Evolutionary conservation across 2,888 invertebrate species (phyloP).

Genomic region (Phania funesta): DNA sequence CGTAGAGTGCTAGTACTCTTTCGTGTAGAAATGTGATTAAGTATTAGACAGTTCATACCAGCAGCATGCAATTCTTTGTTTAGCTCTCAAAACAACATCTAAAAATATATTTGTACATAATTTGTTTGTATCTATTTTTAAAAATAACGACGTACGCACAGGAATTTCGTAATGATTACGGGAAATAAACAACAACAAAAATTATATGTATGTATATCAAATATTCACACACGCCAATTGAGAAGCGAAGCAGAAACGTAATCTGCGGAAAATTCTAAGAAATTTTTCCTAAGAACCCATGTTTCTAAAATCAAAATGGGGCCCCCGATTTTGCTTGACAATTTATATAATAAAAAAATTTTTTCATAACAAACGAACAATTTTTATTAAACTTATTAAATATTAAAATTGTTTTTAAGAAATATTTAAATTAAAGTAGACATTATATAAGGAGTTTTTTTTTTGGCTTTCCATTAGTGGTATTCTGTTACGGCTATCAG

Average conservation of each 20-base stretch:
- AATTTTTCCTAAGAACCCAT: too few relatives aligned
- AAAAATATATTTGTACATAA: background rate
- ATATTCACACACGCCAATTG: background rate
- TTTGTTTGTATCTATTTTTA: constrained; percentile 41
- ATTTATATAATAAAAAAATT: background rate
- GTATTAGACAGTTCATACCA: constrained; percentile 26
- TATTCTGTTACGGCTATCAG: too few relatives aligned
- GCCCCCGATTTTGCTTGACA: too few relatives aligned
- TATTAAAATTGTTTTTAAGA: too few relatives aligned
- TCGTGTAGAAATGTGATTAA: constrained; percentile 26
- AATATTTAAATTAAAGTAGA: too few relatives aligned
- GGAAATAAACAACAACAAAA: constrained; percentile 14
- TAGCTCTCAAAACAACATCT: background rate
- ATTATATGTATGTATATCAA: background rate
- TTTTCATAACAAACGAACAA: too few relatives aligned
- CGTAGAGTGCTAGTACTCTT: background rate
- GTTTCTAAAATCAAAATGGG: too few relatives aligned
- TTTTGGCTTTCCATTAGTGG: too few relatives aligned
- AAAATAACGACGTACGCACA: constrained; percentile 46
- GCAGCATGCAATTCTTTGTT: constrained; percentile 31
- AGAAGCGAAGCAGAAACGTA: background rate
- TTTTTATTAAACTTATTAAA: too few relatives aligned
- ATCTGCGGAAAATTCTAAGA: background rate
- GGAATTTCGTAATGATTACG: constrained; percentile 52
- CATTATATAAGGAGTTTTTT: too few relatives aligned